A percentile compares a stretch with the other conserved stretches of the same genome.
Evolutionary conservation across 2,113 vertebrate genomes (phyloP).

Genomic region (Monopterus albus): DNA sequence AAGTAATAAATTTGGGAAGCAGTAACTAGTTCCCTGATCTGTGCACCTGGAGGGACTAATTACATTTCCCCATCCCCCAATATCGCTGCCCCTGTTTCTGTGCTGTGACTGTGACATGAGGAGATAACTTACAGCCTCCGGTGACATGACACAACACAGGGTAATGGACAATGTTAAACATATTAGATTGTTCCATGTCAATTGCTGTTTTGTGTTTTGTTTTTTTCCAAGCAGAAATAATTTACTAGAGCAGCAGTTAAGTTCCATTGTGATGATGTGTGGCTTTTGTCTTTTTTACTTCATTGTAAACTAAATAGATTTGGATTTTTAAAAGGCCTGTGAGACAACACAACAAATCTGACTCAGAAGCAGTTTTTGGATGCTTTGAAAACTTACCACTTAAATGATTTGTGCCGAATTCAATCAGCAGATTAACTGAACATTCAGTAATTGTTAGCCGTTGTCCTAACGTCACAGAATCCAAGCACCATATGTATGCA

Average conservation of each 20-base stretch:
- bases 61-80: constrained; percentile 85
- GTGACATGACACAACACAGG: constrained; percentile 6
- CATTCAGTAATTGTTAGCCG: too few species aligned
- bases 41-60: constrained; percentile 97
- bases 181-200: neutral
- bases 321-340: neutral
- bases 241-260: too few species aligned
- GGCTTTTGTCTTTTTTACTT: neutral
- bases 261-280: neutral
- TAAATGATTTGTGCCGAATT: neutral
- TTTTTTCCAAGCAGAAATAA: neutral
- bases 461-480: too few species aligned
- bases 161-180: too few species aligned
- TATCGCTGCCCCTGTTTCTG: constrained; percentile 75
- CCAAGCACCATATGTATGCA: neutral
- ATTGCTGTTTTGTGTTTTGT: neutral
- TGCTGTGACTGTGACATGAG: constrained; percentile 33
- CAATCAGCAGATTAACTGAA: neutral
- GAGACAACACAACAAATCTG: too few species aligned
- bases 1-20: constrained; percentile 96
- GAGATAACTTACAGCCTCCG: constrained; percentile 35
- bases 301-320: neutral
- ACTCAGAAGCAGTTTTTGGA: neutral
- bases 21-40: constrained; percentile 89
- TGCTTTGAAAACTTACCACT: neutral